These are phyloP conservation scores for Gambusia affinis DNA, from an alignment of 2,113 vertebrate species.

Conservation along the genomic window DNA sequence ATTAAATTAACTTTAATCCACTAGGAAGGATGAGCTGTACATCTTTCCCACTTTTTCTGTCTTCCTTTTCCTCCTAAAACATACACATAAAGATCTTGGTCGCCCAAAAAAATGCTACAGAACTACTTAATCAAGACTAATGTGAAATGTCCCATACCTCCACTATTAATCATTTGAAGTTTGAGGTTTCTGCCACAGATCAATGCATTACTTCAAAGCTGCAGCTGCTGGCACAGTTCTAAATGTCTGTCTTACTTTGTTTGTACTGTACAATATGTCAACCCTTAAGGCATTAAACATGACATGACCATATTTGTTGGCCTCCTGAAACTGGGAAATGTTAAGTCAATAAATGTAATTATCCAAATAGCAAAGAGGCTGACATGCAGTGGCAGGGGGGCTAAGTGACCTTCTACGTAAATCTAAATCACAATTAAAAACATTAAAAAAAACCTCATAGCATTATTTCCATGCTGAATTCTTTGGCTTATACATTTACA, in stretches of 20 bases:
- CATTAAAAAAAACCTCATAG: neutral
- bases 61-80: neutral
- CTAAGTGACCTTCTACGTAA: conserved; percentile 23
- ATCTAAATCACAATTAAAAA: conserved; percentile 10
- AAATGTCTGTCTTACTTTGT: conserved; percentile 31
- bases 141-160: conserved; percentile 57
- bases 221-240: conserved; percentile 45
- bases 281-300: conserved; percentile 37
- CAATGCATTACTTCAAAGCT: conserved; percentile 57
- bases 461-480: conserved; percentile 8
- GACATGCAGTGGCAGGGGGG: neutral
- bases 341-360: conserved; percentile 1
- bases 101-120: conserved; percentile 49
- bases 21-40: conserved; percentile 1
- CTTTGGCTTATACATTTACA: conserved; percentile 13
- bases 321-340: conserved; percentile 21
- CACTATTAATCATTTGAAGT: conserved; percentile 68
- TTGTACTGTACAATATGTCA: conserved; percentile 33
- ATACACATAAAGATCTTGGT: conserved; percentile 1
- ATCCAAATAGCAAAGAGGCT: neutral
- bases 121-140: conserved; percentile 76
- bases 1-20: conserved; percentile 7
- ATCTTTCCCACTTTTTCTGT: conserved; percentile 6
- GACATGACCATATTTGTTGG: conserved; percentile 20
- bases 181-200: conserved; percentile 58